These are phyloP conservation scores for Phaethornis superciliosus DNA, from an alignment of 2,113 vertebrate genomes.

Conservation along the genomic window DNA sequence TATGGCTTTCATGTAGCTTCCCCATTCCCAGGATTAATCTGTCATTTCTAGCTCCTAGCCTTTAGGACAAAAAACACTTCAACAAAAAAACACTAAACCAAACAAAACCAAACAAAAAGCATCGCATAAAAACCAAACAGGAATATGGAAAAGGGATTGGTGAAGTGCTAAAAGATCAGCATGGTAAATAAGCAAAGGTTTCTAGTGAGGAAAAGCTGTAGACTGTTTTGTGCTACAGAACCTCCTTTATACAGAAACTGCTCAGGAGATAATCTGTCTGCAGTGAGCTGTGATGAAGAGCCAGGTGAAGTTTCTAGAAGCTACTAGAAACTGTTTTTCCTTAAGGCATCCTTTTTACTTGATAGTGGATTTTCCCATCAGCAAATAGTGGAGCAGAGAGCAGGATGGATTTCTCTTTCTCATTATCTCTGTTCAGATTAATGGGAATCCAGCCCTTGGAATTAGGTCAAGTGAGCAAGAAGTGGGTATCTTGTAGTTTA, in stretches of 20 bases:
- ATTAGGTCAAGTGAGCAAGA: not conserved
- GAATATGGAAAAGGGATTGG: not conserved
- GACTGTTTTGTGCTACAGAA: not conserved
- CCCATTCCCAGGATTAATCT: not conserved
- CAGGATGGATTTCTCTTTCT: not conserved
- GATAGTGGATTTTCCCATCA: not conserved
- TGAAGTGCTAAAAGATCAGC: not conserved
- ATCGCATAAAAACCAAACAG: not conserved
- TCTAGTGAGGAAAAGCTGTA: not conserved
- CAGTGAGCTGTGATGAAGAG: not conserved
- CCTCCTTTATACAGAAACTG: not conserved
- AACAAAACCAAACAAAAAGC: accelerated
- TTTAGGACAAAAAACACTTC: no score
- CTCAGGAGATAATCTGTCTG: not conserved
- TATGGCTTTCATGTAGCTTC: not conserved
- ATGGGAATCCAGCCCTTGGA: not conserved
- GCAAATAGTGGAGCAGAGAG: not conserved
- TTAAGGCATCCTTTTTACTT: not conserved
- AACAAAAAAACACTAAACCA: not conserved
- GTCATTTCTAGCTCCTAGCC: not conserved
- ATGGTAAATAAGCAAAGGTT: not conserved
- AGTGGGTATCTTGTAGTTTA: accelerated
- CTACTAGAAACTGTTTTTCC: not conserved
- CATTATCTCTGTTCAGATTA: not conserved
- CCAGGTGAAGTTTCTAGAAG: not conserved